Conservation (phyloP, 2,797 vertebrate genomes). For the Amblyraja radiata region DNA sequence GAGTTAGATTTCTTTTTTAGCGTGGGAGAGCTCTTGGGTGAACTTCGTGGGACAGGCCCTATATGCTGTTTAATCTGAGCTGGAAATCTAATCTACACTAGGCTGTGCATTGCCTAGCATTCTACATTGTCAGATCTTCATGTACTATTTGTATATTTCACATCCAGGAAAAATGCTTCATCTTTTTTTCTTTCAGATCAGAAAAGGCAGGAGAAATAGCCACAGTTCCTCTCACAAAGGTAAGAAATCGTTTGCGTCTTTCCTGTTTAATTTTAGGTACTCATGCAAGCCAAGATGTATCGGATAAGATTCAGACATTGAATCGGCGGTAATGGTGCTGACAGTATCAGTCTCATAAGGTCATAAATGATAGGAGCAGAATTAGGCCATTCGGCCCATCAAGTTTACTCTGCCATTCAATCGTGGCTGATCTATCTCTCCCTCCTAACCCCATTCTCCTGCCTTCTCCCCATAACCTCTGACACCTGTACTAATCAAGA, state of each 20-base stretch:
- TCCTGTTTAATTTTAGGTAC: background rate
- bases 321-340: background rate
- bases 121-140: background rate
- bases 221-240: conserved; percentile 58
- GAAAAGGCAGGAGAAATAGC: conserved; percentile 62
- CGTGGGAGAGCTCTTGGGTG: no score
- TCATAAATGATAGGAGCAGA: background rate
- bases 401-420: background rate
- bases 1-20: no score
- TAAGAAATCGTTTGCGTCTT: conserved; percentile 41
- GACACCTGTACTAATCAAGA: no score
- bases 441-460: background rate
- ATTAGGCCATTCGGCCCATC: no score
- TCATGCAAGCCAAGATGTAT: background rate
- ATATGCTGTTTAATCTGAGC: background rate
- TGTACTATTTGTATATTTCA: background rate
- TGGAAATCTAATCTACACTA: background rate
- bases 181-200: conserved; percentile 46
- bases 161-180: conserved; percentile 17
- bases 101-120: background rate
- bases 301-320: background rate
- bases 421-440: background rate
- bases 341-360: background rate
- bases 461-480: background rate
- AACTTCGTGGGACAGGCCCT: no score